Base-by-base conservation (phyloP, 2,888 invertebrate species). In the Drosophila ezoana region DNA sequence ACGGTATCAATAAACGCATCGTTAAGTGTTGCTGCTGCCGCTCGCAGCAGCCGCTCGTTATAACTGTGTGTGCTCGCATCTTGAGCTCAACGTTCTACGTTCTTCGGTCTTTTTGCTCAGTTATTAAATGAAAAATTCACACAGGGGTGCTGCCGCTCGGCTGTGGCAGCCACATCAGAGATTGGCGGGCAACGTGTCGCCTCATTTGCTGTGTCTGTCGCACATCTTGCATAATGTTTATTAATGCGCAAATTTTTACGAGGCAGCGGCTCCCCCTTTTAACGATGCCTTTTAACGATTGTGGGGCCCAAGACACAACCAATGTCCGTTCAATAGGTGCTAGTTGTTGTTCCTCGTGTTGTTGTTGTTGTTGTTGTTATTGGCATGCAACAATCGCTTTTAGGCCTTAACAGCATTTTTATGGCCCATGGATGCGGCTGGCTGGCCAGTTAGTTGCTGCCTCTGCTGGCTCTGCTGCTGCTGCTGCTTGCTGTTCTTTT, bases 221-320 rank as follows among this genome's bases (percentile, higher is more conserved):
- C 65, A 59, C 74, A 63, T 45, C 79, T 73, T 81, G 87, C 87
- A 81, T 84, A 81, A 84, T 84, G 79, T 84, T 84, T 84, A 87
- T 84, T 87, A 84, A 84, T 85, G 87, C 69, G 59, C 74, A 85
- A 76, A 87, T 79, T 87, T 87, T 84, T 81, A 87, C 71, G 83
- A 85, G 41, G 37, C 78, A 28, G 38, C 59, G 73, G 76, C 64
- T 28, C 72, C 77, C 72, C 79, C 72, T 76, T 79, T 87, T 76
- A 79, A 87, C 87, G 83, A 87, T 79, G 64, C 66, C 72, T 72
- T 70, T 77, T 83, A 82, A 77, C 67, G 84, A 86, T 86, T 72
- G 60, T 64, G 58, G 43, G 52, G 49, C 61, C 72, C 61, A 56
- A 54, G 33, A 43, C 54, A 37, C 61, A 53, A 28, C 18, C 71